phyloP scores from a whole-genome alignment of 1,140 invertebrate species.

The Amphibalanus amphitrite region DNA sequence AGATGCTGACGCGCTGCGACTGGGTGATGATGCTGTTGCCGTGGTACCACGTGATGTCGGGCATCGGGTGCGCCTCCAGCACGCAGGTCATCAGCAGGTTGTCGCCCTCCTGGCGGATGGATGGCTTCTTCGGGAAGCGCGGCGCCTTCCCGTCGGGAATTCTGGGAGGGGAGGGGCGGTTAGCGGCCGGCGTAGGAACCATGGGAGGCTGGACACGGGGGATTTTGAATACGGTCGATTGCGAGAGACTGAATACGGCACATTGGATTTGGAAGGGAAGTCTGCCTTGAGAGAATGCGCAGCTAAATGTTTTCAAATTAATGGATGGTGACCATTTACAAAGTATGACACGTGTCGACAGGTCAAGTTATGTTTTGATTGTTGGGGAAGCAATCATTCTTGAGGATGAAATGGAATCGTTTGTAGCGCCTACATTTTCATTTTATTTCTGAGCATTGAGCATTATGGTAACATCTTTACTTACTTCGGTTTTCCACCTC shows the following conservation, averaged over 20 bases:
- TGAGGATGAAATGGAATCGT: too few relatives aligned
- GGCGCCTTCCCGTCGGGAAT: constrained; percentile 87
- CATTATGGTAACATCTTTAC: too few relatives aligned
- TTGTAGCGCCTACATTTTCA: too few relatives aligned
- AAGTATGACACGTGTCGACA: too few relatives aligned
- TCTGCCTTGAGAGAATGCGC: too few relatives aligned
- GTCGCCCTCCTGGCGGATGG: constrained; percentile 86
- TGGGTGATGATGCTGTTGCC: constrained; percentile 24
- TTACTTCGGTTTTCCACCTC: constrained; percentile 44
- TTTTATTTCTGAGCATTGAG: too few relatives aligned
- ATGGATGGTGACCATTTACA: too few relatives aligned
- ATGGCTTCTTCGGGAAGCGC: constrained; percentile 91
- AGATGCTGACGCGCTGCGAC: constrained; percentile 21
- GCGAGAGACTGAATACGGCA: too few relatives aligned
- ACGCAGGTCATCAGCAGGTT: constrained; percentile 88
- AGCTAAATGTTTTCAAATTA: too few relatives aligned
- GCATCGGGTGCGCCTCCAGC: constrained; percentile 81
- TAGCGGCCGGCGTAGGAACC: neutral
- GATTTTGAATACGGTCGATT: neutral
- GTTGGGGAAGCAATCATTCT: too few relatives aligned
- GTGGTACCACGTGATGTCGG: constrained; percentile 82
- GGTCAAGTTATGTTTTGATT: too few relatives aligned
- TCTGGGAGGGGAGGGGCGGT: constrained; percentile 35
- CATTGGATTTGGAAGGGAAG: too few relatives aligned
- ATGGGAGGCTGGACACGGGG: neutral